phyloP scores from a whole-genome alignment of 53 echinoderm and acorn worm genomes.

The Paelopatides confundens region DNA sequence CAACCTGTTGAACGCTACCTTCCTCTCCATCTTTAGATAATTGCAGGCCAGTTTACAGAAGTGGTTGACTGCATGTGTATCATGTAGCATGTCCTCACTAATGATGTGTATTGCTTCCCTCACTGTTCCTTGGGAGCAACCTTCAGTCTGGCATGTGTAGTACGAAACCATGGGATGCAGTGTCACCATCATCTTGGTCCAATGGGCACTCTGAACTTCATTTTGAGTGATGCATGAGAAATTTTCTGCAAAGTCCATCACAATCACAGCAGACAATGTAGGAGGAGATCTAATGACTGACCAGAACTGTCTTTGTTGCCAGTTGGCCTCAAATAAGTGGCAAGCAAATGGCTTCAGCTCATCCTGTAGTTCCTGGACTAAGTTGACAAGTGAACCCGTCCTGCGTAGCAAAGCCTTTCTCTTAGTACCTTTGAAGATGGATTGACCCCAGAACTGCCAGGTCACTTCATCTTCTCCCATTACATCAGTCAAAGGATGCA shows the following conservation, averaged over 20 bases:
- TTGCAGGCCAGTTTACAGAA: background rate
- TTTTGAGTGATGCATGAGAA: slow-evolving; percentile 16
- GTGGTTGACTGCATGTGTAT: slow-evolving; percentile 9
- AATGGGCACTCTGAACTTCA: background rate
- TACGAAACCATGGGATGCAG: background rate
- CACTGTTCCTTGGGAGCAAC: slow-evolving; percentile 7
- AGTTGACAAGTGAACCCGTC: background rate
- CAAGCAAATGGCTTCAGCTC: background rate
- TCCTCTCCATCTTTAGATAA: background rate
- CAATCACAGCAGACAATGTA: slow-evolving; percentile 2
- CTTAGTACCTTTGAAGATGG: background rate
- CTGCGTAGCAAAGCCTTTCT: background rate
- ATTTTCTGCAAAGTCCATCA: slow-evolving; percentile 57
- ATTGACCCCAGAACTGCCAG: slow-evolving; percentile 47
- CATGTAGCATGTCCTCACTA: background rate
- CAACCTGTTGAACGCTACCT: background rate
- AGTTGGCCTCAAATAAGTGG: background rate
- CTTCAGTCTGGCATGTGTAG: slow-evolving; percentile 7
- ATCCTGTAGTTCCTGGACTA: background rate
- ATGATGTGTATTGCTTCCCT: slow-evolving; percentile 29
- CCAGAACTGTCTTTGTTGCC: background rate
- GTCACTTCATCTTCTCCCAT: background rate
- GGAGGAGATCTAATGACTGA: background rate
- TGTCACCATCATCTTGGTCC: background rate
- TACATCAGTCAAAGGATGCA: slow-evolving; percentile 2